Evolutionary conservation across 2,113 vertebrate species (phyloP).

Genomic region (Sula dactylatra): DNA sequence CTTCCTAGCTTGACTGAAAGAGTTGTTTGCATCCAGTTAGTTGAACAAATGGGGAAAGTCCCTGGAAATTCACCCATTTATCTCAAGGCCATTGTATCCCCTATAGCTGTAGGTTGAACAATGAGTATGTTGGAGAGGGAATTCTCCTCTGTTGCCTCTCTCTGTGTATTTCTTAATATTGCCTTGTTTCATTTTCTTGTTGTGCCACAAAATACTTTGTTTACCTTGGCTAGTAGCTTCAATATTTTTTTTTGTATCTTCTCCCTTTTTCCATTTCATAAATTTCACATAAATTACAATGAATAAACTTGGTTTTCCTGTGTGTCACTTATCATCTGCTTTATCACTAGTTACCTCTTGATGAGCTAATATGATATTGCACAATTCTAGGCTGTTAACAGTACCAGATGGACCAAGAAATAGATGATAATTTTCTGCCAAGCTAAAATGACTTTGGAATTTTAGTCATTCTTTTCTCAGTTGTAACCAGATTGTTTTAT

Average conservation of each 20-base stretch:
- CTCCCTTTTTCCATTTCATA: neutral
- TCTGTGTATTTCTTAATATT: neutral
- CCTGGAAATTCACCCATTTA: neutral
- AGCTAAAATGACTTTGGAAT: neutral
- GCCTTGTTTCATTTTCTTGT: neutral
- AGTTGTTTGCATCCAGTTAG: neutral
- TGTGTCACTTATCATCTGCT: neutral
- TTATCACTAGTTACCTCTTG: neutral
- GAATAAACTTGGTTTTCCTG: neutral
- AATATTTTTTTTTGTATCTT: neutral
- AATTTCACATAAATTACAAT: neutral
- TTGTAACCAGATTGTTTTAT: neutral
- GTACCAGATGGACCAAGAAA: neutral
- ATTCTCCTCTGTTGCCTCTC: neutral
- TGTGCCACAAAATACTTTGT: neutral
- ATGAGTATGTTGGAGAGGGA: neutral
- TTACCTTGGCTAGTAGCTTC: neutral
- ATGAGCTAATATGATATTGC: neutral
- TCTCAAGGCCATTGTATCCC: neutral
- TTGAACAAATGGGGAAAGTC: neutral
- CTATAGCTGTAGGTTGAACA: neutral
- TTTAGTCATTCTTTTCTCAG: slow-evolving; percentile 2
- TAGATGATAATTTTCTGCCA: neutral
- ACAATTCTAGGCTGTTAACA: neutral
- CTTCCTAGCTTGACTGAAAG: neutral